Conservation (phyloP, 1,140 invertebrate species). For the Whitmania pigra region DNA sequence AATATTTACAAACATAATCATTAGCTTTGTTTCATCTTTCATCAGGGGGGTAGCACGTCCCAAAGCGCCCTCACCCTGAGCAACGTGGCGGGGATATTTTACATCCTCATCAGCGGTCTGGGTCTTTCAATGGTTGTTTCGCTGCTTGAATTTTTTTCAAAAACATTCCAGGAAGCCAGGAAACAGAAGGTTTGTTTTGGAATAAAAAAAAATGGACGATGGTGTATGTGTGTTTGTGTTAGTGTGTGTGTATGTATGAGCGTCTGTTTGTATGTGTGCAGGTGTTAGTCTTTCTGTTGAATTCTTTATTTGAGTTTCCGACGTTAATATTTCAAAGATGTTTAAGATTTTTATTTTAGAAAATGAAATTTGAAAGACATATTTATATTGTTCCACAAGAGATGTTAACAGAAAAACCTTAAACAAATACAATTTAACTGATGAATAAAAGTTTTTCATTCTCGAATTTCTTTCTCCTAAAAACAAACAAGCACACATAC, state of each 20-base stretch:
- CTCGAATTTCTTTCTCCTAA: no score
- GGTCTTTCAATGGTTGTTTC: constrained; percentile 76
- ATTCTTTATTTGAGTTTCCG: neutral
- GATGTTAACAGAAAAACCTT: no score
- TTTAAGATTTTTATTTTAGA: no score
- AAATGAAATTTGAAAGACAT: no score
- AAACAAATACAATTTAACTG: no score
- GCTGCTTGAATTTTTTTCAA: constrained; percentile 65
- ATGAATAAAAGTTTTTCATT: no score
- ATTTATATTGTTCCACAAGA: no score
- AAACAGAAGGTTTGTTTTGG: constrained; percentile 12
- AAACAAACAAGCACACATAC: no score
- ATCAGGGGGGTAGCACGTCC: constrained; percentile 49
- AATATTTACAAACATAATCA: no score
- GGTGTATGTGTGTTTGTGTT: neutral
- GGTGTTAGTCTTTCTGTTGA: constrained; percentile 3
- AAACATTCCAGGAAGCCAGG: constrained; percentile 18
- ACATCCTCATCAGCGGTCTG: constrained; percentile 87
- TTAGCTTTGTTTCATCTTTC: neutral
- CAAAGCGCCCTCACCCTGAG: constrained; percentile 81
- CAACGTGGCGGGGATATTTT: constrained; percentile 96
- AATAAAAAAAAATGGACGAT: neutral
- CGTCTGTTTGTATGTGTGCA: neutral
- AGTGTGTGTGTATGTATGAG: neutral
- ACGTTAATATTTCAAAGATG: neutral